Evolutionary conservation across 2,113 vertebrate species (phyloP).

Genomic region (Eolophus roseicapilla): DNA sequence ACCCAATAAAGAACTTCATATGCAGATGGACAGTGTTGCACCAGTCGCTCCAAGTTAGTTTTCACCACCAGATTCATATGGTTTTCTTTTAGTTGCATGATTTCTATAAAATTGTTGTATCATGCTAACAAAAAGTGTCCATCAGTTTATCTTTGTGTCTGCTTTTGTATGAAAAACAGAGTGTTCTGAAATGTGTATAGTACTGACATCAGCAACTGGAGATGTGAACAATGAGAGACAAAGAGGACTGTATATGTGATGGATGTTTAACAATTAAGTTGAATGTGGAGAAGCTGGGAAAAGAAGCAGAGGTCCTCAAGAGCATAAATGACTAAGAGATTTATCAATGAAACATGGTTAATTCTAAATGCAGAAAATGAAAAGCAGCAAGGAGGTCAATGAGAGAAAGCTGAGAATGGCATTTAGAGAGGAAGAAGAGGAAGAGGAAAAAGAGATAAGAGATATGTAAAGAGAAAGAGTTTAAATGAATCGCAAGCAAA

Average conservation of each 20-base stretch:
- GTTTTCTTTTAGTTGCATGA: neutral
- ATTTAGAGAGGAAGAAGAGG: neutral
- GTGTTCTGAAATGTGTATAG: neutral
- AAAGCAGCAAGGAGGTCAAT: neutral
- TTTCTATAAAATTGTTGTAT: neutral
- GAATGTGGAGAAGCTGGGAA: neutral
- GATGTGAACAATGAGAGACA: neutral
- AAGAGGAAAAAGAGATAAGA: neutral
- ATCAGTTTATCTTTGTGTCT: neutral
- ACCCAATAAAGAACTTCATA: neutral
- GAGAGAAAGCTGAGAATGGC: neutral
- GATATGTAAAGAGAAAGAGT: neutral
- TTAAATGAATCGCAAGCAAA: neutral
- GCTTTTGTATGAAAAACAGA: neutral
- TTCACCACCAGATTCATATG: neutral
- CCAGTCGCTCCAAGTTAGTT: neutral
- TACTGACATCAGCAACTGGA: neutral
- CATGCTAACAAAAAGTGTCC: neutral
- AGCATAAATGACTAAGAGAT: neutral
- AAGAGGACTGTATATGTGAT: neutral
- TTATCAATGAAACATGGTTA: constrained; percentile 11
- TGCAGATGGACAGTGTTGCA: neutral
- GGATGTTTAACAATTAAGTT: constrained; percentile 11
- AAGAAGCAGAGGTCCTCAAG: neutral
- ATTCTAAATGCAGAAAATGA: constrained; percentile 1